phyloP scores from a whole-genome alignment of 1,140 invertebrate genomes.

The Drosophila azteca region DNA sequence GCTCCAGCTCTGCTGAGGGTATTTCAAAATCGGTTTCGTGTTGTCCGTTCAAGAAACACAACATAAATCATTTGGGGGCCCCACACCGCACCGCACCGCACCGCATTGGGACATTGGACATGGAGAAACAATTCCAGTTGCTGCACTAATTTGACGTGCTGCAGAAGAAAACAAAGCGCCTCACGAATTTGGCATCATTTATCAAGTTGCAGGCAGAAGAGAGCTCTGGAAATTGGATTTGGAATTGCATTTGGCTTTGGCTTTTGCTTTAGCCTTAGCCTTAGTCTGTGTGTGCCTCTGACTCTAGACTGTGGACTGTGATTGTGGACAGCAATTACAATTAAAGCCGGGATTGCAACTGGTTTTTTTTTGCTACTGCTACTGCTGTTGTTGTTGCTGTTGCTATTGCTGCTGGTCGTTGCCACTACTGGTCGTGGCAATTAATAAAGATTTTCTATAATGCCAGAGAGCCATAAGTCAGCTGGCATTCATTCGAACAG shows the following conservation, averaged over 20 bases:
- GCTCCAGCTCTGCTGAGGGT: too few relatives aligned
- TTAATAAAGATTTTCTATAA: conserved; percentile 63
- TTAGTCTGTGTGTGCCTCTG: too few relatives aligned
- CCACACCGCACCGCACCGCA: neutral
- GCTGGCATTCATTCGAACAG: conserved; percentile 39
- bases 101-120: neutral
- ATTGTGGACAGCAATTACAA: conserved; percentile 47
- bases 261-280: conserved; percentile 25
- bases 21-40: too few relatives aligned
- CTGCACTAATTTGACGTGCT: conserved; percentile 65
- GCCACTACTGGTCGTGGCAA: conserved; percentile 44
- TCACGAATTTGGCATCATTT: conserved; percentile 80
- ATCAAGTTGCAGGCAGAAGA: conserved; percentile 46
- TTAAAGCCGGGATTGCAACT: conserved; percentile 49
- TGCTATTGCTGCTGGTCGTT: conserved; percentile 19
- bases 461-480: conserved; percentile 47
- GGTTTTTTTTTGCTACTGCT: conserved; percentile 29
- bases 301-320: conserved; percentile 8
- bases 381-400: conserved; percentile 13
- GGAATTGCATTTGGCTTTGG: conserved; percentile 18
- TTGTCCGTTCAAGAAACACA: conserved; percentile 7
- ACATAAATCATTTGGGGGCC: conserved; percentile 63
- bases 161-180: conserved; percentile 66
- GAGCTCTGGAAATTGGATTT: conserved; percentile 31
- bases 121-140: conserved; percentile 42